Conservation (phyloP, 2,888 invertebrate genomes). For the Camponotus fellah region DNA sequence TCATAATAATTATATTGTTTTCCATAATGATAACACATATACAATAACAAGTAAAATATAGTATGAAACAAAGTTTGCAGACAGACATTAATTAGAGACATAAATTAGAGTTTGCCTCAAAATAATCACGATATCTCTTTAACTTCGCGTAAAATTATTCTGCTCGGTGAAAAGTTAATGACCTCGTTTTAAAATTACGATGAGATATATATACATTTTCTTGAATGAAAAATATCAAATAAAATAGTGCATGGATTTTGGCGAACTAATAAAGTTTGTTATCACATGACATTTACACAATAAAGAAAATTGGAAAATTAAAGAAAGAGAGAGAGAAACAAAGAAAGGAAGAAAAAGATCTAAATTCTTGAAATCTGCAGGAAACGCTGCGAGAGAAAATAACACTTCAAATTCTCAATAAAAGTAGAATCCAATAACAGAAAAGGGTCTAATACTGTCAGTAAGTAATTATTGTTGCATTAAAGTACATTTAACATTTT, state of each 20-base stretch:
- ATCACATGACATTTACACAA: conserved; percentile 41
- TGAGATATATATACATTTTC: neutral
- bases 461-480: neutral
- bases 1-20: neutral
- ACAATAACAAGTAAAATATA: neutral
- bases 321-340: neutral
- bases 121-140: neutral
- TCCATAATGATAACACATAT: neutral
- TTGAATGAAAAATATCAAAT: neutral
- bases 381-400: neutral
- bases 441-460: neutral
- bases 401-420: conserved; percentile 24
- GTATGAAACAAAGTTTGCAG: neutral
- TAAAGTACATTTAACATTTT: neutral
- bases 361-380: conserved; percentile 7
- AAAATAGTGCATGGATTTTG: conserved; percentile 29
- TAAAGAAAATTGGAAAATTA: conserved; percentile 4
- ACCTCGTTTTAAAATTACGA: neutral
- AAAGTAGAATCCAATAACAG: conserved; percentile 17
- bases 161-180: neutral
- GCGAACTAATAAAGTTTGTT: conserved; percentile 10
- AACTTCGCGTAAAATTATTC: neutral
- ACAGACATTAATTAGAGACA: neutral
- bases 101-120: neutral
- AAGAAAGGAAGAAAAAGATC: neutral